phyloP scores from a whole-genome alignment of 2,797 vertebrate species.

The Phrynocephalus vlangalii region DNA sequence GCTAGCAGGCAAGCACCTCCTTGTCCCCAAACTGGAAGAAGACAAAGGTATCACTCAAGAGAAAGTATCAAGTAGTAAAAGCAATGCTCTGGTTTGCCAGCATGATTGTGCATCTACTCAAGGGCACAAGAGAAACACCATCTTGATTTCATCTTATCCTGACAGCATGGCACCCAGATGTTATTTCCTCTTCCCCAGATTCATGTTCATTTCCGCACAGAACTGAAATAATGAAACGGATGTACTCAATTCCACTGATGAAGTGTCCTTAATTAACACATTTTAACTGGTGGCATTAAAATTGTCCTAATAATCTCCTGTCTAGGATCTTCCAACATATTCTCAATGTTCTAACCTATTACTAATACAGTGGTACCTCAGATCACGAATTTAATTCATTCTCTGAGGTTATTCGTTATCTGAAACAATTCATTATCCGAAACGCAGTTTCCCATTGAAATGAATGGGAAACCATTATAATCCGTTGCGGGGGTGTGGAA shows the following conservation, averaged over 20 bases:
- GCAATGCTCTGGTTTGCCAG: constrained; percentile 23
- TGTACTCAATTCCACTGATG: constrained; percentile 43
- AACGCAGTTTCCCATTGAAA: too few species aligned
- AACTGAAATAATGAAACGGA: constrained; percentile 43
- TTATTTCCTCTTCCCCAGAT: constrained; percentile 61
- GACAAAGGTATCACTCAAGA: not conserved
- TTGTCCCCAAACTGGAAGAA: not conserved
- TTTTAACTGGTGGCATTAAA: constrained; percentile 10
- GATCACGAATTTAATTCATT: too few species aligned
- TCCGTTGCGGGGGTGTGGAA: too few species aligned
- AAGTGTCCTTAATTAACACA: not conserved
- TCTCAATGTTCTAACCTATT: not conserved
- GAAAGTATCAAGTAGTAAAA: constrained; percentile 8
- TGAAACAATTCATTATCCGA: too few species aligned
- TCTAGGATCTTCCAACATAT: not conserved
- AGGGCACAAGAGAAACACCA: constrained; percentile 44
- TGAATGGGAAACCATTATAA: too few species aligned
- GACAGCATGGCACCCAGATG: constrained; percentile 47
- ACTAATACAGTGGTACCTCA: not conserved
- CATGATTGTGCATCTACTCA: constrained; percentile 17
- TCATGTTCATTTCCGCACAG: constrained; percentile 41
- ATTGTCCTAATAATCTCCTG: not conserved
- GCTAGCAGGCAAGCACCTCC: not conserved
- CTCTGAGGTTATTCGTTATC: too few species aligned
- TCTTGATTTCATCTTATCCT: not conserved